Conservation (phyloP, 2,113 vertebrate species). For the Peromyscus polionotus region DNA sequence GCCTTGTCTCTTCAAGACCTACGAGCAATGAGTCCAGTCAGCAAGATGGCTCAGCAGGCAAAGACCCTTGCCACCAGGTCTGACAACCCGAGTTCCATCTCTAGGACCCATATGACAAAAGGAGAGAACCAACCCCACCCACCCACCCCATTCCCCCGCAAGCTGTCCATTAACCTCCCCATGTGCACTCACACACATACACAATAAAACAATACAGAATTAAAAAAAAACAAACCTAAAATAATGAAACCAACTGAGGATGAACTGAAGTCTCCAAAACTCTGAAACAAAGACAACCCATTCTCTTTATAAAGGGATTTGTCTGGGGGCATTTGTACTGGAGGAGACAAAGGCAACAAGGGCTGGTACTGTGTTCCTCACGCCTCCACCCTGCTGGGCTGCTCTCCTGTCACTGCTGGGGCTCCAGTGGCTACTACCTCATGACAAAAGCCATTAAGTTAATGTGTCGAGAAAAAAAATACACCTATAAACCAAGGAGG, state of each 20-base stretch:
- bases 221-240: neutral
- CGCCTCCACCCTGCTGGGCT: neutral
- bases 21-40: neutral
- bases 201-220: neutral
- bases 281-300: neutral
- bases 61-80: neutral
- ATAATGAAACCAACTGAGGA: neutral
- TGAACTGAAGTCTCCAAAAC: neutral
- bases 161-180: too few relatives aligned
- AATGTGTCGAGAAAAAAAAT: slow-evolving; percentile 24
- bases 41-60: neutral
- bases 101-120: neutral
- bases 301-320: neutral
- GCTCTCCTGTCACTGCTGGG: neutral
- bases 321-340: neutral
- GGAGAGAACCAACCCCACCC: neutral
- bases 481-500: neutral
- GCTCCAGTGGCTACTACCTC: neutral
- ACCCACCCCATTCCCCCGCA: neutral
- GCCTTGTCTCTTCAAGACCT: neutral
- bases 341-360: neutral
- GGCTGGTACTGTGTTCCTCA: neutral
- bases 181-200: neutral
- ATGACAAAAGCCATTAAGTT: neutral
- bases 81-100: neutral